Evolutionary conservation across 2,113 vertebrate genomes (phyloP).

Genomic region (Elgaria multicarinata): DNA sequence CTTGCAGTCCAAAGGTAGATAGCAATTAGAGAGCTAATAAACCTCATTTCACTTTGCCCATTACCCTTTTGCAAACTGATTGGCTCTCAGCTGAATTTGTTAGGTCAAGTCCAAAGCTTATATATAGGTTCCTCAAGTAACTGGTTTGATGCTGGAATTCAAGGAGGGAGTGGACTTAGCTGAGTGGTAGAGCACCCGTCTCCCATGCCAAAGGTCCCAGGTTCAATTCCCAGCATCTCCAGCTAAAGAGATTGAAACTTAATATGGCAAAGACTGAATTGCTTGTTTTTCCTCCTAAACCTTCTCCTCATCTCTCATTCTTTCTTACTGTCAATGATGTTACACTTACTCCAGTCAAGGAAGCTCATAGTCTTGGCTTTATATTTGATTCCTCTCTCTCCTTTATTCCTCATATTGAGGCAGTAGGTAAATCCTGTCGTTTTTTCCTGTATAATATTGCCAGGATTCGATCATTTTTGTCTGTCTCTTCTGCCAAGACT

Average conservation of each 20-base stretch:
- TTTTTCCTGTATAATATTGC: too few species aligned
- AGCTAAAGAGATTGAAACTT: not conserved
- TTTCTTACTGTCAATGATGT: too few species aligned
- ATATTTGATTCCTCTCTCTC: too few species aligned
- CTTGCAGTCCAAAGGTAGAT: not conserved
- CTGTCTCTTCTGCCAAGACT: too few species aligned
- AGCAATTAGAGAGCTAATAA: slow-evolving; percentile 29
- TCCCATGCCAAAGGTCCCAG: not conserved
- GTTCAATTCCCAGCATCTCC: not conserved
- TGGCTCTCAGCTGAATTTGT: not conserved
- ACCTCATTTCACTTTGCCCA: not conserved
- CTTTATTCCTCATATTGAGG: too few species aligned
- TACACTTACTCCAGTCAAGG: too few species aligned
- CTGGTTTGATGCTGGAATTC: not conserved
- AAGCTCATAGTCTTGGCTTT: too few species aligned
- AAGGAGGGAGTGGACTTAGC: not conserved
- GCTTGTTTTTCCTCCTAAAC: too few species aligned
- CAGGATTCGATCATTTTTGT: too few species aligned
- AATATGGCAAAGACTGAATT: too few species aligned
- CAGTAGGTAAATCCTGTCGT: too few species aligned
- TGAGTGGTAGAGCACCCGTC: not conserved
- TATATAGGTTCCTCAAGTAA: not conserved
- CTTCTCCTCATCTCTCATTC: too few species aligned
- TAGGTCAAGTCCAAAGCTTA: not conserved
- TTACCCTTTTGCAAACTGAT: not conserved